Evolutionary conservation across 2,888 invertebrate species (phyloP).

Genomic region (Latrodectus hesperus): DNA sequence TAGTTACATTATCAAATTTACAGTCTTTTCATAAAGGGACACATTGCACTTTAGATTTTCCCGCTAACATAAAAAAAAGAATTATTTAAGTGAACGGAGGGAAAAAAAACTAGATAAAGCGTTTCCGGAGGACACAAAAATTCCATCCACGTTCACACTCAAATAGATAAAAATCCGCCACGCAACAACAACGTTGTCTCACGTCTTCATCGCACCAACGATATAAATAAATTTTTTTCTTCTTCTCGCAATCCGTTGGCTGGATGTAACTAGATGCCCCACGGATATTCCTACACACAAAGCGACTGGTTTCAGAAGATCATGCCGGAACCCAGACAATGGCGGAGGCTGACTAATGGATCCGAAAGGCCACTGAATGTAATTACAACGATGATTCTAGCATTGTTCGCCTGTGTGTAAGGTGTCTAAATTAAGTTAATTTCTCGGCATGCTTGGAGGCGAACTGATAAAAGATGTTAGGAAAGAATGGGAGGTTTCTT

Average conservation of each 20-base stretch:
- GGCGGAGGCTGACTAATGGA: slow-evolving; percentile 34
- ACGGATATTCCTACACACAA: slow-evolving; percentile 33
- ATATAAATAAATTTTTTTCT: slow-evolving; percentile 34
- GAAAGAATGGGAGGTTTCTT: background rate
- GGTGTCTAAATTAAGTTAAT: slow-evolving; percentile 39
- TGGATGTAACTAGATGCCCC: slow-evolving; percentile 36
- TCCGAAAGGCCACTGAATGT: slow-evolving; percentile 41
- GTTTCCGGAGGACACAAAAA: too few species aligned
- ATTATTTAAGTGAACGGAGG: too few species aligned
- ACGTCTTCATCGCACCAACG: slow-evolving; percentile 24
- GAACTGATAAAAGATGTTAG: background rate
- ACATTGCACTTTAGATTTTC: too few species aligned
- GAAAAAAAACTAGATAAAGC: too few species aligned
- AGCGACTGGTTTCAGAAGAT: slow-evolving; percentile 35
- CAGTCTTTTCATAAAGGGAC: too few species aligned
- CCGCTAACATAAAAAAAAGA: too few species aligned
- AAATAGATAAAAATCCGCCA: too few species aligned
- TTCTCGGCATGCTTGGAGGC: background rate
- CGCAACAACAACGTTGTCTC: slow-evolving; percentile 19
- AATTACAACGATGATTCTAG: slow-evolving; percentile 29
- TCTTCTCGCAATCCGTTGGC: background rate
- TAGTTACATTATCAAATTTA: too few species aligned
- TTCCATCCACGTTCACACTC: too few species aligned
- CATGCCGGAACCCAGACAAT: slow-evolving; percentile 41
- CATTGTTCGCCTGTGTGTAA: slow-evolving; percentile 4